Percentiles rank a stretch among this genome's conserved stretches.
Evolutionary conservation across 2,888 invertebrate species (phyloP).

Genomic region (Xylocampa areola): DNA sequence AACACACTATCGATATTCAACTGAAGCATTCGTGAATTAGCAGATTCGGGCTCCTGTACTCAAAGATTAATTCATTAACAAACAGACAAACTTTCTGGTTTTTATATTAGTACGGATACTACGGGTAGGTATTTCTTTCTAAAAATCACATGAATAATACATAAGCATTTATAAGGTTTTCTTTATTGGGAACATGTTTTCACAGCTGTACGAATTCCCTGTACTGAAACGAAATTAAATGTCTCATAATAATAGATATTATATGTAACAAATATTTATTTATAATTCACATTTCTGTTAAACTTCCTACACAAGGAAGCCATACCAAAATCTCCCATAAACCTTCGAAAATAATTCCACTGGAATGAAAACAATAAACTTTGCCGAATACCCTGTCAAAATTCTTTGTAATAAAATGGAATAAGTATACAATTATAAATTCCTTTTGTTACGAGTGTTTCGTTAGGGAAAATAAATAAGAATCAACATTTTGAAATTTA

Average conservation of each 20-base stretch:
- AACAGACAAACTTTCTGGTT: no score
- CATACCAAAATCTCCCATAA: neutral
- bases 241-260: neutral
- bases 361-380: conserved; percentile 15
- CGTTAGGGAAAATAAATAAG: conserved; percentile 30
- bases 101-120: no score
- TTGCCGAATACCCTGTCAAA: conserved; percentile 11
- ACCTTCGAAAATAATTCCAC: neutral
- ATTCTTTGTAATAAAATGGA: conserved; percentile 13
- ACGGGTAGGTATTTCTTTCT: no score
- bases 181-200: no score
- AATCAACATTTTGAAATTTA: conserved; percentile 28
- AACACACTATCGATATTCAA: no score
- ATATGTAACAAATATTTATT: no score
- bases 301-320: neutral
- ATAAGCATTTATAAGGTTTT: no score
- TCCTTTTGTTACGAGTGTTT: conserved; percentile 23
- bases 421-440: conserved; percentile 24
- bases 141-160: no score
- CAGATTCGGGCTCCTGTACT: no score
- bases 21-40: no score
- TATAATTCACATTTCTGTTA: neutral
- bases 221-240: neutral
- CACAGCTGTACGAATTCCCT: neutral
- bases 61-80: no score